phyloP scores from a whole-genome alignment of 2,113 vertebrate species.

The Caloenas nicobarica region DNA sequence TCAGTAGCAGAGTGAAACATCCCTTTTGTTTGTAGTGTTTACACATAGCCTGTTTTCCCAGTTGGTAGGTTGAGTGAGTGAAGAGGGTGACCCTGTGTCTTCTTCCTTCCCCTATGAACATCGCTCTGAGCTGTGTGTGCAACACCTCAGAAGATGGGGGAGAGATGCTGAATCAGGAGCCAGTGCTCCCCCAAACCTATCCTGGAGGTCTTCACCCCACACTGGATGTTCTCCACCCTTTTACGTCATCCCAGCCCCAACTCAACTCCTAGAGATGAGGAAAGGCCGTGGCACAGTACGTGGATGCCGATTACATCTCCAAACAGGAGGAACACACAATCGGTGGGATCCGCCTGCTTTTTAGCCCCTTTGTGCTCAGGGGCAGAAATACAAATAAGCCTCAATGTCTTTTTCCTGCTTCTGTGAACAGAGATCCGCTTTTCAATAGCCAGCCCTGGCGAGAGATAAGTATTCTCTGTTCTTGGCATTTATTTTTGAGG shows the following conservation, averaged over 20 bases:
- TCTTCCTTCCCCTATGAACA: background rate
- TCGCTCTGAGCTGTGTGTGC: background rate
- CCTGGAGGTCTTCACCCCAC: background rate
- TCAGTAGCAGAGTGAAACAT: background rate
- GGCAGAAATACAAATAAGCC: conserved; percentile 63
- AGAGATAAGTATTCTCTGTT: conserved; percentile 43
- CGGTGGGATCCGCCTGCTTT: conserved; percentile 45
- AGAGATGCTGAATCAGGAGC: background rate
- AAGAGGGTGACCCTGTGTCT: background rate
- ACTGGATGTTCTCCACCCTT: background rate
- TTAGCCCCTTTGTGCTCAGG: conserved; percentile 54
- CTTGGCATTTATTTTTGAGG: conserved; percentile 23
- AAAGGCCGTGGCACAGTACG: conserved; percentile 34
- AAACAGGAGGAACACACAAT: conserved; percentile 61
- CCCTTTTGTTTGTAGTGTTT: background rate
- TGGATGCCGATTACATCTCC: conserved; percentile 46
- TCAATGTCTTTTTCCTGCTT: conserved; percentile 62
- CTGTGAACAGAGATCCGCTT: conserved; percentile 46
- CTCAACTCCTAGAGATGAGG: conserved; percentile 20
- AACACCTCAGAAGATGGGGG: background rate
- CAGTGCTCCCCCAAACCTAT: background rate
- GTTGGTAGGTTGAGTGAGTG: background rate
- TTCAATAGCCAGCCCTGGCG: conserved; percentile 23
- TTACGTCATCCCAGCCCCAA: background rate
- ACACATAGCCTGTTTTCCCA: background rate